Conservation (phyloP, 1,140 invertebrate genomes). For the Diuraphis noxia region DNA sequence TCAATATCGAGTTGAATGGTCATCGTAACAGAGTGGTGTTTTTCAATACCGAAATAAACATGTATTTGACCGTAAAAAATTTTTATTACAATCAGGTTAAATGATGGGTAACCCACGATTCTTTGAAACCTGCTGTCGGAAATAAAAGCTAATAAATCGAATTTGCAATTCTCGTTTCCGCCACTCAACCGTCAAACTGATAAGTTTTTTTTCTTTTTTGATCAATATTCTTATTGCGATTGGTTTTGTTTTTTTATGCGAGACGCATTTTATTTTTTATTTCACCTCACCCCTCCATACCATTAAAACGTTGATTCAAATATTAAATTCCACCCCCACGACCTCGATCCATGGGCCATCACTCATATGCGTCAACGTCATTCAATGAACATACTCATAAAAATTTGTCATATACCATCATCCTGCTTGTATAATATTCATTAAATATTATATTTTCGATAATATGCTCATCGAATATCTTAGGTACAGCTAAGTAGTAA, state of each 20-base stretch:
- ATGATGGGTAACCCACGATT: background rate
- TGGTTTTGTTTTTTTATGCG: conserved; percentile 7
- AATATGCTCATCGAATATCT: no score
- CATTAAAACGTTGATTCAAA: background rate
- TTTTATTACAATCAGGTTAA: conserved; percentile 29
- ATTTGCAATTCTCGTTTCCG: conserved; percentile 36
- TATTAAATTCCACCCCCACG: background rate
- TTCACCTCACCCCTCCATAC: no score
- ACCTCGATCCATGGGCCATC: background rate
- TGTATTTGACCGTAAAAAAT: background rate
- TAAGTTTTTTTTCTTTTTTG: conserved; percentile 1
- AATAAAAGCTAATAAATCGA: conserved; percentile 48
- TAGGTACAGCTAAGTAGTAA: no score
- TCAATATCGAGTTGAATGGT: conserved; percentile 13
- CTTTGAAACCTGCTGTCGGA: conserved; percentile 28
- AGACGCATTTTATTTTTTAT: background rate
- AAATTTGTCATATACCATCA: background rate
- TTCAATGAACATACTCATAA: background rate
- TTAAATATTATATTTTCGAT: no score
- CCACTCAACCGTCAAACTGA: conserved; percentile 49
- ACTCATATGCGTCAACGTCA: background rate
- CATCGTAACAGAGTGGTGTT: background rate
- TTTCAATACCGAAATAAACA: background rate
- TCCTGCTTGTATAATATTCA: background rate
- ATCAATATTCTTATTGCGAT: conserved; percentile 41